Base-by-base conservation (phyloP, 2,888 invertebrate genomes). In the Psylliodes chrysocephalus region DNA sequence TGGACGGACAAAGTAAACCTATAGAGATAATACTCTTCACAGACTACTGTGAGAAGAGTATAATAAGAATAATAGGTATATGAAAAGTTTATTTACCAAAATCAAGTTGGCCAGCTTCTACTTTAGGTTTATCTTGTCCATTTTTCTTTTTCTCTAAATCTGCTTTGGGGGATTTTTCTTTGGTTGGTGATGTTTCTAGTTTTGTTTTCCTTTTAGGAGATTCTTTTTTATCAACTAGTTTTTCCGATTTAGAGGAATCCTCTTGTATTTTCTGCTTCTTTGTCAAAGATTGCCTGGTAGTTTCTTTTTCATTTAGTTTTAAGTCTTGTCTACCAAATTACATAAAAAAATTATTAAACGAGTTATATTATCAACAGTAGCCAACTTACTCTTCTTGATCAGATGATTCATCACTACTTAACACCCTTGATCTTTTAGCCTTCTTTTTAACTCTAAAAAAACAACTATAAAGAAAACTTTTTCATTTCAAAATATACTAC, bases 361-460 rank as follows among this genome's bases (percentile, higher is more conserved):
- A n/a, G n/a, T n/a, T n/a, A 33, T n/a, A 44, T 10, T 33, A n/a
- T 33, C n/a, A 33, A 25, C 2, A 33, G 33, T 33, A 33, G 3
- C 33, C 10, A 35, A 66, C 70, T 67, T 63, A 72, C 73, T 51
- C 57, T 15, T 71, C 72, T 38, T 63, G 71, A 10, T 52, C 60
- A 17, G 65, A 64, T n/a, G n/a, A n/a, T 30, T 71, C 71, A 60
- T 72, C 72, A 51, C 72, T 72, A 51, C 72, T 73, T 28, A 68
- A 51, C 18, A 70, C 60, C 46, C 68, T 60, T n/a, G 68, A 40
- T 49, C 68, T 64, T 54, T 70, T 68, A 46, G 60, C 42, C 6
- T 44, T 42, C 22, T 19, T 61, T 28, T 57, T 63, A 22, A 38
- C n/a, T 22, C 57, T 57, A 42, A 18, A 56, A 56, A 56, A 10